Base-by-base conservation (phyloP, 2,797 vertebrate genomes). In the Lacerta agilis region DNA sequence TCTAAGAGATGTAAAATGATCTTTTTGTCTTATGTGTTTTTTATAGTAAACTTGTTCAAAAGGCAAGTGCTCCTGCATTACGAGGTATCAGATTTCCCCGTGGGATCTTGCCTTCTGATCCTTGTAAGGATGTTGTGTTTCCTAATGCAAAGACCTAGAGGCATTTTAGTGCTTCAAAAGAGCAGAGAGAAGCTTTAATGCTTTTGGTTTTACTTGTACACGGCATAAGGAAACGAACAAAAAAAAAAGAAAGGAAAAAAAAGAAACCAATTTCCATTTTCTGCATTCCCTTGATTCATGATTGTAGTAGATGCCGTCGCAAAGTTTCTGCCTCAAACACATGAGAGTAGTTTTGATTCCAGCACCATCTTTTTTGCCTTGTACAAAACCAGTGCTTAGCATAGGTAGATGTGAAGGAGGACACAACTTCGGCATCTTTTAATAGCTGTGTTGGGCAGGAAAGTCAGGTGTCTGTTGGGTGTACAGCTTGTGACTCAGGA, bases 101-200 rank as follows among this genome's bases (percentile, higher is more conserved):
- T 9, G 38, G 93, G 90, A 88, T 88, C 58, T 64, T 92, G 88
- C 90, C 90, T 91, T 94, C 92, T 94, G 92, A 94, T 94, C 92
- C 85, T 93, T 91, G 73, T 91, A 79, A 93, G 76, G 77, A 92
- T 89, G 87, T 91, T 92, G 81, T 87, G 45, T 93, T 87, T 93
- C 93, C 88, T 92, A 93, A 91, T 93, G 83, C 89, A 94, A 95
- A 95, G 89, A 94, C 92, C 93, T 94, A 91, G 91, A 94, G 94
- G 95, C 95, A 89, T 95, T 93, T 89, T 89, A 75, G 86, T 91
- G 93, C 77, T 94, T 95, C 91, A 94, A 95, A 95, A 86, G 33
- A 92, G 36, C 72, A 88, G 86, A 93, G 93, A 73, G 85, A 93
- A 92, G 87, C 27, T 88, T 79, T 91, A 89, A 90, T 79, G 81